Base-by-base conservation (phyloP, 2,888 invertebrate species). In the Brachycybe producta region DNA sequence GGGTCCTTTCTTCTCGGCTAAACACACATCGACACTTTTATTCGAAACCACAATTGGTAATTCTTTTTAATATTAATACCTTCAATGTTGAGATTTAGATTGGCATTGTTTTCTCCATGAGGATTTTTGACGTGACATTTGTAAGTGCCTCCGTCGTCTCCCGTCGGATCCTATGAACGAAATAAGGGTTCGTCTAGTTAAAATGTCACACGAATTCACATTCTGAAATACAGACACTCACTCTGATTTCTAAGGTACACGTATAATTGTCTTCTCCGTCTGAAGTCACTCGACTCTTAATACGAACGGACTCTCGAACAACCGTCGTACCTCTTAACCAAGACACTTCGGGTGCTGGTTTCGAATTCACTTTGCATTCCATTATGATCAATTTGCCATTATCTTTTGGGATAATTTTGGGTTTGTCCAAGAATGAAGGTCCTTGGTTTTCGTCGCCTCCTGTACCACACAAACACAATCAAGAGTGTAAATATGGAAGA, bases 351-450 rank as follows among this genome's bases (percentile, higher is more conserved):
- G 95, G 95, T 61, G 85, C 82, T 64, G 92, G 90, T 71, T 88
- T 87, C 60, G 91, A 91, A 66, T 87, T 81, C 54, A 95, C 87
- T 65, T 82, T 81, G 68, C 91, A 91, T 69, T 92, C 92, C 67
- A 95, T 85, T 59, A 92, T 78, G 59, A 95, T 83, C 59, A 87
- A 85, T 67, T 82, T 84, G 73, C 85, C 88, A 68, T 90, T 90
- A 60, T 90, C 77, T 63, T 92, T 82, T 67, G 85, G 86, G 62
- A 91, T 82, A 60, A 90, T 82, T 73, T 79, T 87, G 49, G 92
- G 92, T 67, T 84, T 86, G 67, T 90, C 91, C 26, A 54, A 21
- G 38, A 54, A 54, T 11, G 54, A 48, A 21, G 50, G 54, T 36
- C 52, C 52, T 30, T 50, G 28, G 32, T 41, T 56, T 54, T 57